phyloP scores from a whole-genome alignment of 2,113 vertebrate species.

The Centropristis striata region DNA sequence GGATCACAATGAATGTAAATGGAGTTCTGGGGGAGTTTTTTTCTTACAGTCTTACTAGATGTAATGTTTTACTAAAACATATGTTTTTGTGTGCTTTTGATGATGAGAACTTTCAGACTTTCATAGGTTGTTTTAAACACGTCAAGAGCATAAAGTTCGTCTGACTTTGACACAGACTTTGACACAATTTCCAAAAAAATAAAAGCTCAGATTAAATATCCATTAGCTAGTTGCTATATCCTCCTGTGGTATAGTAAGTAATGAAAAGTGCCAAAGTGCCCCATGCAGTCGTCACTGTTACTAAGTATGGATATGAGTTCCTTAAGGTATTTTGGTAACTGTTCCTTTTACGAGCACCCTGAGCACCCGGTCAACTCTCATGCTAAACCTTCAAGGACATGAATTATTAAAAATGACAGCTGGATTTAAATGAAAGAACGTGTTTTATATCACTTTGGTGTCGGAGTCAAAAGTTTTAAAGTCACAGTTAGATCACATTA shows the following conservation, averaged over 20 bases:
- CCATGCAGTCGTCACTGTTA: conserved; percentile 30
- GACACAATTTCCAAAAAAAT: conserved; percentile 42
- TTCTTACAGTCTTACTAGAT: conserved; percentile 63
- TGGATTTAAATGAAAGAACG: neutral
- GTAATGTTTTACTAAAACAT: conserved; percentile 67
- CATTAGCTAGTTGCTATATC: conserved; percentile 42
- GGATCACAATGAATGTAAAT: conserved; percentile 80
- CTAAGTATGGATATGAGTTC: conserved; percentile 37
- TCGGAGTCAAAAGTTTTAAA: neutral
- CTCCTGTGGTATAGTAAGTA: conserved; percentile 33
- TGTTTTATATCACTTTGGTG: neutral
- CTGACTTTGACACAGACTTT: conserved; percentile 53
- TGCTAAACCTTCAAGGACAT: neutral
- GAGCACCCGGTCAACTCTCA: conserved; percentile 5
- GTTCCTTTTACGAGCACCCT: conserved; percentile 49
- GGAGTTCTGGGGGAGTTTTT: conserved; percentile 55
- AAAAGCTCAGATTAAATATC: conserved; percentile 26
- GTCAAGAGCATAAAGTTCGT: conserved; percentile 35
- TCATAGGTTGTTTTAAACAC: conserved; percentile 42
- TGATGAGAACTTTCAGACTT: conserved; percentile 60
- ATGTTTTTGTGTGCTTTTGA: conserved; percentile 64
- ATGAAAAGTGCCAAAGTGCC: conserved; percentile 71
- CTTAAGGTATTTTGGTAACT: conserved; percentile 33
- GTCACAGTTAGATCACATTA: conserved; percentile 1
- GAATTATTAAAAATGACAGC: neutral